phyloP scores from a whole-genome alignment of 2,888 invertebrate species.

The Acronicta alni region DNA sequence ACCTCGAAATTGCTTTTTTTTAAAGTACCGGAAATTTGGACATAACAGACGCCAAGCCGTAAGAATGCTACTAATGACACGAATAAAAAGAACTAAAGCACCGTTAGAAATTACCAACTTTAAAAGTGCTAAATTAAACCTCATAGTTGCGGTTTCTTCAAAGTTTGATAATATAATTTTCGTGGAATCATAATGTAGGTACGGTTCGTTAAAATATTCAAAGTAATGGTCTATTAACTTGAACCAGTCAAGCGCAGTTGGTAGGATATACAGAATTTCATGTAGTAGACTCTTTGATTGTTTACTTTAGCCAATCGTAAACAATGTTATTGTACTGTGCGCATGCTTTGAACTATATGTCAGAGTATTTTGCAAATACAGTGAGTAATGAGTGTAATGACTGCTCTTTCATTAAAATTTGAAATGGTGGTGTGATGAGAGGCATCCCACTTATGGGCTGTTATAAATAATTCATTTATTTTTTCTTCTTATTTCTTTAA shows the following conservation, averaged over 20 bases:
- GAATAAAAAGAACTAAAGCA: neutral
- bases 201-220: neutral
- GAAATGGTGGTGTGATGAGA: too few species aligned
- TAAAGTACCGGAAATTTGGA: too few species aligned
- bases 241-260: neutral
- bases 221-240: neutral
- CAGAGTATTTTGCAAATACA: slow-evolving; percentile 10
- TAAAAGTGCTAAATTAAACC: slow-evolving; percentile 7
- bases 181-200: slow-evolving; percentile 17
- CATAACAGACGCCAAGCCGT: too few species aligned
- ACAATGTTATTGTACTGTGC: slow-evolving; percentile 10
- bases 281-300: slow-evolving; percentile 2
- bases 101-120: slow-evolving; percentile 30
- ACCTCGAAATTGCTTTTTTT: too few species aligned
- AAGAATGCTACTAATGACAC: neutral
- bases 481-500: too few species aligned
- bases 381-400: neutral
- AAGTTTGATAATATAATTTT: slow-evolving; percentile 2
- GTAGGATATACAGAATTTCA: neutral
- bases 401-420: too few species aligned
- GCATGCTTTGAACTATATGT: slow-evolving; percentile 11
- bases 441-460: too few species aligned
- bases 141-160: slow-evolving; percentile 8
- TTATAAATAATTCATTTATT: too few species aligned
- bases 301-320: slow-evolving; percentile 12